Evolutionary conservation across 2,113 vertebrate species (phyloP), one percentile per base, ranked within the genome.

Genomic region (Chunga burmeisteri): DNA sequence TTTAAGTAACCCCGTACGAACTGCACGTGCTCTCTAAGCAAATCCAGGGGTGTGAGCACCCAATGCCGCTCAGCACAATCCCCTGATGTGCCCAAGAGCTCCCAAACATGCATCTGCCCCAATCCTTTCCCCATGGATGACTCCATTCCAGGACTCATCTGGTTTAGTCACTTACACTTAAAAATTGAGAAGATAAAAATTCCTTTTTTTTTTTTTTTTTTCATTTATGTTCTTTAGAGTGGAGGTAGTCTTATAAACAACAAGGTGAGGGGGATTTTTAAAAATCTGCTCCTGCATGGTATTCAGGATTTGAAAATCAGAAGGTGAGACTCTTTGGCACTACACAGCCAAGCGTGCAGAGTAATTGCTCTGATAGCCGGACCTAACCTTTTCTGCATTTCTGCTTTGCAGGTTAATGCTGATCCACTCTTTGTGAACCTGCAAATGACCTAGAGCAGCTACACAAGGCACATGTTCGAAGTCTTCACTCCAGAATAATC

Each of bases 1-100:
- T 7, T 53, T 27, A 20, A 66, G 9, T 59, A 59, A 47, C 2
- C 21, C 63, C 3, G 1, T 16, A 63, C 0, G 1, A 14, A 38
- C 44, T 52, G 34, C 12, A n/a, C 0, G 0, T 58, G 21, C 16
- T 84, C 38, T 75, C 70, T 61, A 75, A 59, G 81, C 19, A 56
- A 74, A 85, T 49, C 25, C 47, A 63, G 46, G 26, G 29, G 26
- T 93, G 34, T 67, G 81, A 79, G 56, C 52, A 55, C 8, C 16
- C 68, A 70, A 1, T 9, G 22, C 11, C 42, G n/a, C 42, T 17
- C 40, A 52, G 34, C 26, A 52, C 29, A 52, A 30, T 8, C 34
- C 20, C 26, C 10, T 46, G 47, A 34, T 21, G 47, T 63, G 47
- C 10, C 53, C 58, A 79, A 11, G 32, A 86, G 34, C 56, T 82